Percentiles rank a stretch among this genome's conserved stretches.
These are phyloP conservation scores for Hycleus phaleratus DNA, from an alignment of 1,140 invertebrate genomes.

Conservation along the genomic window DNA sequence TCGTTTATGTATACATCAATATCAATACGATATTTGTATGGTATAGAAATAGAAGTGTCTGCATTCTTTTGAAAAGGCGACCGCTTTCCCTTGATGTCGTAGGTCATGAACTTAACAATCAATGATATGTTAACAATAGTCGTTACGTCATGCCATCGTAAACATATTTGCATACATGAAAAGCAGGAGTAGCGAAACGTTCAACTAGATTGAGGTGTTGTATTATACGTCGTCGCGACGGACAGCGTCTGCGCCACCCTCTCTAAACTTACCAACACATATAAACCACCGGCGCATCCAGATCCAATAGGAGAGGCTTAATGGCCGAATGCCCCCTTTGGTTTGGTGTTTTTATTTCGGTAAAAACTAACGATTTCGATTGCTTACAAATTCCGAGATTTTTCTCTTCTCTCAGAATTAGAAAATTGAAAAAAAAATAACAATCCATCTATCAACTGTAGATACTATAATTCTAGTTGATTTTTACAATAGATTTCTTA, in stretches of 20 bases:
- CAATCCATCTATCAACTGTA: too few species aligned
- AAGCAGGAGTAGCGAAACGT: conserved; percentile 7
- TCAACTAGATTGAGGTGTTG: not conserved
- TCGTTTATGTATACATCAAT: conserved; percentile 5
- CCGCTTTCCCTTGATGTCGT: conserved; percentile 29
- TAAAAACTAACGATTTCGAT: too few species aligned
- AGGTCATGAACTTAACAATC: conserved; percentile 41
- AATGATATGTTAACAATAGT: conserved; percentile 41
- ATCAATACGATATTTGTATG: too few species aligned
- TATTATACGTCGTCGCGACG: conserved; percentile 1
- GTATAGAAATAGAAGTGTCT: conserved; percentile 13
- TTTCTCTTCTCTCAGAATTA: too few species aligned
- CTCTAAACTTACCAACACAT: too few species aligned
- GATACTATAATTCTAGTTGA: too few species aligned
- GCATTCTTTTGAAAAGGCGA: conserved; percentile 20
- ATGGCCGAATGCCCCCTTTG: conserved; percentile 23
- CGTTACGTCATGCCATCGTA: conserved; percentile 38
- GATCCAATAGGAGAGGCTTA: conserved; percentile 27
- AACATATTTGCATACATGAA: conserved; percentile 38
- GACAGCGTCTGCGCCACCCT: not conserved
- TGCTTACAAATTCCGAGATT: too few species aligned
- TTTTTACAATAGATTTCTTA: too few species aligned
- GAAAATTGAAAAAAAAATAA: too few species aligned
- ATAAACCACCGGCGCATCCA: conserved; percentile 18
- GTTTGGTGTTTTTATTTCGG: not conserved